Base-by-base conservation (phyloP, 2,888 invertebrate species). In the Dolichomitus sp. region DNA sequence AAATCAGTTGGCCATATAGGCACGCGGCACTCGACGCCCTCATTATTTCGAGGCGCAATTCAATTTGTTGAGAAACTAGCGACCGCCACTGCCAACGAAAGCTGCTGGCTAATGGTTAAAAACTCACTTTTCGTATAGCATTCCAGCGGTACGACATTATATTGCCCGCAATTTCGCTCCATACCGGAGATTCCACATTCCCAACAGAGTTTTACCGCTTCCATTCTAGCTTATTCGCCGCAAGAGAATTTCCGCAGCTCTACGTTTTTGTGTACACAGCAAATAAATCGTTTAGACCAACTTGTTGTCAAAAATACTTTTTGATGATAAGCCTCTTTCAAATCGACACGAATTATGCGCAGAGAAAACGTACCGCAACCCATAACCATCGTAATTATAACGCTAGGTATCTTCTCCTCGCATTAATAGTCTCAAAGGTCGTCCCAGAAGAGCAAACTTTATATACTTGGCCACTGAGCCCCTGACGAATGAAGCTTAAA, bases 61-160 rank as follows among this genome's bases (percentile, higher is more conserved):
- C 75, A 82, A 79, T 82, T 82, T 72, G 79, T 79, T 75, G 70
- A 65, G 73, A 74, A 78, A 78, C 69, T 74, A 78, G 75, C 52
- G 69, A 75, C 59, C 75, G 65, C 52, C 37, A 57, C 59, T 79
- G 65, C 74, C 78, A 70, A 78, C 75, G 70, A 72, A 75, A 79
- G 65, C 66, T 79, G 57, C 74, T 48, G 78, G 75, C 70, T 75
- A 79, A 82, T 79, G 65, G 66, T 66, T 61, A 59, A 75, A 79
- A 82, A 75, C 82, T 72, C 79, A 70, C 70, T 66, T 65, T 75
- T 61, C 50, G 52, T 57, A 57, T 19, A 37, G 23, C 59, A 40
- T 74, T 81, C 30, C 74, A 57, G 12, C 6, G 48, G 33, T 12
- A 50, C 30, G 17, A 17, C 45, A 17, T 14, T 37, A 48, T 19